Percentiles rank a stretch among this genome's conserved stretches.
phyloP scores from a whole-genome alignment of 2,888 invertebrate genomes.

The Tetropium fuscum region DNA sequence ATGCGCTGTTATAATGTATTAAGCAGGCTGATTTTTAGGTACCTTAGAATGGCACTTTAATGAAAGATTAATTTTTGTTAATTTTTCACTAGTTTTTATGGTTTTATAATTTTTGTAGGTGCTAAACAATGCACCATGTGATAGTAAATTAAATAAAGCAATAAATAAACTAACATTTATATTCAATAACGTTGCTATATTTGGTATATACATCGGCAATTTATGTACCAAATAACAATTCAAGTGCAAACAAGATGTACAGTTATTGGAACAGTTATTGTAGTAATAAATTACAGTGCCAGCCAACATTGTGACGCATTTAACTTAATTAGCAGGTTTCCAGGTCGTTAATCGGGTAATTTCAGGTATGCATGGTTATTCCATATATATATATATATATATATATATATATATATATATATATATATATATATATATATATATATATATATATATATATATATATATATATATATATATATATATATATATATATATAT shows the following conservation, averaged over 20 bases:
- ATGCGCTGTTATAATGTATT: conserved; percentile 3
- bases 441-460: too few relatives aligned
- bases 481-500: too few relatives aligned
- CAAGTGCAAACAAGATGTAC: conserved; percentile 23
- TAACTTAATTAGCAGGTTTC: conserved; percentile 11
- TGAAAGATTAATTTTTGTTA: background rate
- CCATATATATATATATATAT: too few relatives aligned
- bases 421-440: too few relatives aligned
- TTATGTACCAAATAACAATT: conserved; percentile 24
- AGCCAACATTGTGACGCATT: background rate
- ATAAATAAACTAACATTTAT: too few relatives aligned
- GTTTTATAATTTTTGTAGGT: background rate
- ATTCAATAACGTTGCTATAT: conserved; percentile 7
- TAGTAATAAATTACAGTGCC: conserved; percentile 16
- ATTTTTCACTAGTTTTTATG: background rate
- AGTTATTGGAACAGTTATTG: conserved; percentile 31
- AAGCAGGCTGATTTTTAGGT: too few relatives aligned
- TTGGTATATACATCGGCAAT: conserved; percentile 7
- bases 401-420: too few relatives aligned
- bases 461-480: too few relatives aligned
- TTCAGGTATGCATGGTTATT: too few relatives aligned
- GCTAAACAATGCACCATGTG: background rate
- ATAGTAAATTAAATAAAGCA: conserved; percentile 6
- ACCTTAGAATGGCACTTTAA: background rate
- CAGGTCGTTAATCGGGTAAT: background rate